Conservation (phyloP, 2,113 vertebrate genomes). For the Saccopteryx bilineata region DNA sequence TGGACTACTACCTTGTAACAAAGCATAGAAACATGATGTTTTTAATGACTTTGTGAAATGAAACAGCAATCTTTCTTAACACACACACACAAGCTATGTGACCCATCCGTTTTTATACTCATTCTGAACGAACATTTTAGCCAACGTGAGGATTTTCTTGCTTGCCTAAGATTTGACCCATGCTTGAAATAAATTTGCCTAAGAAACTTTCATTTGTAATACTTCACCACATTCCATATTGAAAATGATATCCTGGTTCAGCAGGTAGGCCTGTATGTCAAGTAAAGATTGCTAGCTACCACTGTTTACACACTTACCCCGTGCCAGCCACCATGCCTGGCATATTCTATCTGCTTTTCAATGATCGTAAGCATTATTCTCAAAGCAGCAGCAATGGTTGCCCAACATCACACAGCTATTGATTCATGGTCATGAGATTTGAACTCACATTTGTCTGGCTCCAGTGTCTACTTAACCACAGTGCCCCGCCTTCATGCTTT, state of each 20-base stretch:
- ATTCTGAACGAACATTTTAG: not conserved
- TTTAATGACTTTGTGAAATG: not conserved
- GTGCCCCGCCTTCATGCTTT: not conserved
- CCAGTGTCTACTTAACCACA: not conserved
- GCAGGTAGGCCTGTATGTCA: not conserved
- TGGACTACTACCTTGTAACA: slow-evolving; percentile 6
- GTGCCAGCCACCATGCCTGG: not conserved
- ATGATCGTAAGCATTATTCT: not conserved
- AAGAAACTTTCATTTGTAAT: not conserved
- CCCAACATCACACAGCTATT: not conserved
- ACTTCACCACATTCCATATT: not conserved
- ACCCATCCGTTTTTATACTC: not conserved
- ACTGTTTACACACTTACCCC: not conserved
- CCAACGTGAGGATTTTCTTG: not conserved
- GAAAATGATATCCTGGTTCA: slow-evolving; percentile 5
- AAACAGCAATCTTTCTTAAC: not conserved
- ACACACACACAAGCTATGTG: not conserved
- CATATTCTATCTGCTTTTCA: not conserved
- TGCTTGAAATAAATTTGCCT: slow-evolving; percentile 45
- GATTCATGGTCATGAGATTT: not conserved
- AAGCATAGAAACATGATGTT: not conserved
- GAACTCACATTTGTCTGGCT: not conserved
- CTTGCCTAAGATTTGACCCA: not conserved
- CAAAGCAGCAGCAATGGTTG: not conserved
- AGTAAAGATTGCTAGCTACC: not conserved